A percentile compares a stretch with the other conserved stretches of the same genome.
Evolutionary conservation across 2,113 vertebrate genomes (phyloP).

Genomic region (Eptesicus fuscus): DNA sequence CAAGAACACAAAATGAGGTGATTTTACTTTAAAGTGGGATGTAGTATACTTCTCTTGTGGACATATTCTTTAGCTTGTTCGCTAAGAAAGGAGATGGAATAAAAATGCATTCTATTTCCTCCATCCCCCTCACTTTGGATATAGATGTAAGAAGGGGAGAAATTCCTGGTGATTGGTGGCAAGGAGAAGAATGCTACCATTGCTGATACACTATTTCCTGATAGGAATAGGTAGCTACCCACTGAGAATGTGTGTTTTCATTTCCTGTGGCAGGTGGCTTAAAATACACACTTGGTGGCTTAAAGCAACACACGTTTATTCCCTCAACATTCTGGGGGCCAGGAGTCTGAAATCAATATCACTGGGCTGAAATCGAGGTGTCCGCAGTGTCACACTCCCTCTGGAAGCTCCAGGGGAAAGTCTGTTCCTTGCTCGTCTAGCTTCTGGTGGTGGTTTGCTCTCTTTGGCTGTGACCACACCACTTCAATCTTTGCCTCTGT

Average conservation of each 20-base stretch:
- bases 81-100: neutral
- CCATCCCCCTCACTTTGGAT: neutral
- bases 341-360: neutral
- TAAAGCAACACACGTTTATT: neutral
- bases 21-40: constrained; percentile 16
- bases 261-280: neutral
- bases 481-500: neutral
- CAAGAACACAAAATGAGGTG: neutral
- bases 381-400: neutral
- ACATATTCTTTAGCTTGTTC: neutral
- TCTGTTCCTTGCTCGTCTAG: neutral
- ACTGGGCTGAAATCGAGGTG: neutral
- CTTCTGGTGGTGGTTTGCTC: neutral
- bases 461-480: neutral
- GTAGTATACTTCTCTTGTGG: neutral
- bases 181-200: neutral
- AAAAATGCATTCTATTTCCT: neutral
- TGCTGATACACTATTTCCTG: neutral
- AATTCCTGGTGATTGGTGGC: neutral
- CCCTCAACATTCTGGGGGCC: neutral
- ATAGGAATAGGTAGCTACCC: neutral
- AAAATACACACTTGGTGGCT: neutral
- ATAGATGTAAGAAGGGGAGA: neutral
- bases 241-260: neutral
- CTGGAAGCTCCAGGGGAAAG: neutral